Conservation (phyloP, 2,113 vertebrate genomes). For the Lathamus discolor region DNA sequence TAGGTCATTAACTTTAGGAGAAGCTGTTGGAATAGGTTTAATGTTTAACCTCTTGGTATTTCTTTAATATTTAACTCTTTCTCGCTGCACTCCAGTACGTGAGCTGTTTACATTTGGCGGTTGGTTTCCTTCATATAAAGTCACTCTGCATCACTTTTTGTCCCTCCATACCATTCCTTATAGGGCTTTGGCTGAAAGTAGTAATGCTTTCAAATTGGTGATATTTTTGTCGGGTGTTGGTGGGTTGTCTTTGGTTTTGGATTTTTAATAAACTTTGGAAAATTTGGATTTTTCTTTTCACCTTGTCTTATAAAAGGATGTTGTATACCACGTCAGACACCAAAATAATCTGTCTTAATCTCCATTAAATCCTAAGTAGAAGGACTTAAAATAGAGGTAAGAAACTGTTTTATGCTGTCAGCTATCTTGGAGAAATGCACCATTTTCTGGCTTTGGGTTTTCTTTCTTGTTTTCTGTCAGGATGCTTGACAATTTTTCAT, state of each 20-base stretch:
- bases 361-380: not conserved
- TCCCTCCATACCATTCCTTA: not conserved
- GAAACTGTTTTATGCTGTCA: not conserved
- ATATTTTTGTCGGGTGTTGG: not conserved
- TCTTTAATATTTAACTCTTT: not conserved
- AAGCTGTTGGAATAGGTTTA: not conserved
- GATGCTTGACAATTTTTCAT: not conserved
- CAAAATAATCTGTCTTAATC: not conserved
- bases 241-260: not conserved
- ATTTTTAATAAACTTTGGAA: rapidly evolving
- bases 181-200: not conserved
- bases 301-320: not conserved
- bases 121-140: not conserved
- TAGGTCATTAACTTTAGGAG: not conserved
- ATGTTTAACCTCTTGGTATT: slow-evolving; percentile 33
- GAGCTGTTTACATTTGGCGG: not conserved
- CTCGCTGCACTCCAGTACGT: not conserved
- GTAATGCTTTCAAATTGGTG: not conserved
- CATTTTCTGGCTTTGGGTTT: not conserved
- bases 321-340: not conserved
- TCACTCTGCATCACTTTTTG: not conserved
- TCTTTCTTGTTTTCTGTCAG: not conserved
- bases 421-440: rapidly evolving
- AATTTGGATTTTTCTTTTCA: not conserved
- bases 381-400: not conserved